Evolutionary conservation across 2,888 invertebrate genomes (phyloP).

Genomic region (Clunio marinus): DNA sequence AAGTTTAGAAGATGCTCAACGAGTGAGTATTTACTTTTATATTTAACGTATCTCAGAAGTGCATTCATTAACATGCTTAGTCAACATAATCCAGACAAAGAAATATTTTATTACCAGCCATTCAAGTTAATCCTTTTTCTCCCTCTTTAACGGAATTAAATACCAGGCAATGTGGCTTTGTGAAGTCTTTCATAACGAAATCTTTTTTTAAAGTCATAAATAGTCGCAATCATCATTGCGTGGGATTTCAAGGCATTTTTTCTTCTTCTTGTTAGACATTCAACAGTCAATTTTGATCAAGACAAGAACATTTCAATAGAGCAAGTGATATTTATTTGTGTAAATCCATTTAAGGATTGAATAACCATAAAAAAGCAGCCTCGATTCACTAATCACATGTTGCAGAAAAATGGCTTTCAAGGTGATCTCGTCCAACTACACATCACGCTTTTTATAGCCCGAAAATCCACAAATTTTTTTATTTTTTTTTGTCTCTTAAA

Average conservation of each 20-base stretch:
- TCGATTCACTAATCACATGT: background rate
- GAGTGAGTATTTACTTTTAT: background rate
- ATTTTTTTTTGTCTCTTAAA: background rate
- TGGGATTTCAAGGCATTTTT: too few species aligned
- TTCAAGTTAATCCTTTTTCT: background rate
- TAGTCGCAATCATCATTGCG: background rate
- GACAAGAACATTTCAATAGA: too few species aligned
- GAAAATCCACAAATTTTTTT: background rate
- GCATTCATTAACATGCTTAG: background rate
- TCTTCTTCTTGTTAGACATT: too few species aligned
- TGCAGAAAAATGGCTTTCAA: background rate
- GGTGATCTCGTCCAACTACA: background rate
- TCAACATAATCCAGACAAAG: background rate
- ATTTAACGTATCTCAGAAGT: background rate
- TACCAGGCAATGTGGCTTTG: background rate
- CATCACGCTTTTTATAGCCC: background rate
- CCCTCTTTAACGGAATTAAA: background rate
- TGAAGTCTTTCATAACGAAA: background rate
- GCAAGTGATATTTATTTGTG: too few species aligned
- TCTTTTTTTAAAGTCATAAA: background rate
- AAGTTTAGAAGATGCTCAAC: conserved; percentile 5
- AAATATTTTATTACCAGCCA: background rate
- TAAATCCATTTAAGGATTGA: too few species aligned
- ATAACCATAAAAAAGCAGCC: too few species aligned
- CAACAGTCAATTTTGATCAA: too few species aligned